Evolutionary conservation across 2,888 invertebrate species (phyloP).

Genomic region (Mechanitis messenoides): DNA sequence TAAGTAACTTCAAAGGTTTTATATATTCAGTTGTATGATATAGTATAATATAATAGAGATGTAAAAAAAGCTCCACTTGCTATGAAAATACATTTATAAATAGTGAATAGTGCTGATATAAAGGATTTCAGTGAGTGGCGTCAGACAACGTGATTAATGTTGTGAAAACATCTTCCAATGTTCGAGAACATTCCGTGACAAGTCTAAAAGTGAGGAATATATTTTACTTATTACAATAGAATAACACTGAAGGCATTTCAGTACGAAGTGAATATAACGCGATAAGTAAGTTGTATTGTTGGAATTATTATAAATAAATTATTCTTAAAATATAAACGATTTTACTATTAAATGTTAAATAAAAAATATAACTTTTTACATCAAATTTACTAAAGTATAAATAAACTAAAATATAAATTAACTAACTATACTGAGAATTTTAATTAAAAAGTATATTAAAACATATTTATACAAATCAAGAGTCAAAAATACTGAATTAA

Average conservation of each 20-base stretch:
- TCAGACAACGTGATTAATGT: slow-evolving; percentile 22
- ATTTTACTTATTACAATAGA: slow-evolving; percentile 5
- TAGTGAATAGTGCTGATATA: slow-evolving; percentile 20
- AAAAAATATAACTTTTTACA: too few relatives aligned
- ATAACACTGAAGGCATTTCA: not conserved
- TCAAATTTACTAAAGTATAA: too few relatives aligned
- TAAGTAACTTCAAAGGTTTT: not conserved
- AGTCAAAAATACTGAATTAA: too few relatives aligned
- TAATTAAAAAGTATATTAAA: too few relatives aligned
- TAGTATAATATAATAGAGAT: not conserved
- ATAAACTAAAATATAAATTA: too few relatives aligned
- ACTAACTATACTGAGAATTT: too few relatives aligned
- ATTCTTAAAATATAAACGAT: too few relatives aligned
- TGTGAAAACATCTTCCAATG: slow-evolving; percentile 6
- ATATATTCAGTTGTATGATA: not conserved
- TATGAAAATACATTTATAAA: not conserved
- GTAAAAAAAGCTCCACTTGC: not conserved
- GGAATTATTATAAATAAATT: too few relatives aligned
- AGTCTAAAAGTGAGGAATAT: slow-evolving; percentile 5
- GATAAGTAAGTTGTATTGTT: not conserved
- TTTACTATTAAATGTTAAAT: too few relatives aligned
- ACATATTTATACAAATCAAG: too few relatives aligned
- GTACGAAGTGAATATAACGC: not conserved
- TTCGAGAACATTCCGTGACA: slow-evolving; percentile 5
- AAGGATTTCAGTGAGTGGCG: slow-evolving; percentile 18